Conservation (phyloP, 2,797 vertebrate species). For the Uromys caudimaculatus region DNA sequence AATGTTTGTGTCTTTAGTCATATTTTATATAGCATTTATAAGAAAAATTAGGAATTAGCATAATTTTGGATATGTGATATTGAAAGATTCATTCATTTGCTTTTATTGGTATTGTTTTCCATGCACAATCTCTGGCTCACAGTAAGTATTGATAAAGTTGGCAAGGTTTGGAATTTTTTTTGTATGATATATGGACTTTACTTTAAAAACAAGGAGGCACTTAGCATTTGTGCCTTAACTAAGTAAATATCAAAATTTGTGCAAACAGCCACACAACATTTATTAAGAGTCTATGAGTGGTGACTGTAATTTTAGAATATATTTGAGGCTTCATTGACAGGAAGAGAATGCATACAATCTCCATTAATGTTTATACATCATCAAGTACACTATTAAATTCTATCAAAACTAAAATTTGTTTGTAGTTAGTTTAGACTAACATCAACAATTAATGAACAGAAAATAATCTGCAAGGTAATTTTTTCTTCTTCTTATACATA, state of each 20-base stretch:
- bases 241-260: background rate
- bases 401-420: background rate
- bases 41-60: background rate
- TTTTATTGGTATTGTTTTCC: background rate
- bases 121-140: background rate
- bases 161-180: background rate
- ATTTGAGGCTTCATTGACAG: background rate
- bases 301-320: background rate
- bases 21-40: background rate
- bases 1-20: background rate
- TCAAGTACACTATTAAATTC: background rate
- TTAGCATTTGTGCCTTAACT: background rate
- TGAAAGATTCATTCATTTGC: background rate
- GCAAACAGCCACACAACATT: background rate
- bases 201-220: background rate
- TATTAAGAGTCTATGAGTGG: background rate
- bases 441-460: background rate
- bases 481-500: background rate
- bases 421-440: background rate
- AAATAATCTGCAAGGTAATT: background rate
- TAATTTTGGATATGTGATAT: background rate
- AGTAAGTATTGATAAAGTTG: background rate
- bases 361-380: background rate
- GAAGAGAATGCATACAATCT: background rate
- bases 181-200: background rate